These are phyloP conservation scores for Crotalus tigris DNA, from an alignment of 2,113 vertebrate genomes.

Conservation along the genomic window DNA sequence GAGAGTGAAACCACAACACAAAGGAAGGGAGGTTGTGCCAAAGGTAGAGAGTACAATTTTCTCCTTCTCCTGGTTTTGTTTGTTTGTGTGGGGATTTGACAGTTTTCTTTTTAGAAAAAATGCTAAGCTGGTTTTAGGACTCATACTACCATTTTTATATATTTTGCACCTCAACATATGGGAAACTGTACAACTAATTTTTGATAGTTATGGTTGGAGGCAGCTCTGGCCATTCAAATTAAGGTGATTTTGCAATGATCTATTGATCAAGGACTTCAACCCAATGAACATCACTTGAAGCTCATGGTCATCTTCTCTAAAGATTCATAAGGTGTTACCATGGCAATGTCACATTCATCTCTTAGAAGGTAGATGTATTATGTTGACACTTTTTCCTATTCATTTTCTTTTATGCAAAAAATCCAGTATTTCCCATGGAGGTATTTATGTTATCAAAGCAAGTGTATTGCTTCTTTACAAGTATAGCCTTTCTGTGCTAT, in stretches of 20 bases:
- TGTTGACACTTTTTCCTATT: background rate
- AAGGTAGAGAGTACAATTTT: too few species aligned
- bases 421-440: background rate
- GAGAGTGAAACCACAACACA: too few species aligned
- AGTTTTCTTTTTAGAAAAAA: background rate
- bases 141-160: too few species aligned
- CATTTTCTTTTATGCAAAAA: background rate
- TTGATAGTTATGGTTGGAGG: too few species aligned
- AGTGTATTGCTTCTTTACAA: background rate
- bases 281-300: background rate
- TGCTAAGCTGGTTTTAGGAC: too few species aligned
- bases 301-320: background rate
- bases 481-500: background rate
- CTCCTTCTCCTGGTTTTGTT: background rate
- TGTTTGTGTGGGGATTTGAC: background rate
- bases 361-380: background rate
- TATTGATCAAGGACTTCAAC: background rate
- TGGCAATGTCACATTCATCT: constrained; percentile 21
- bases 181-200: too few species aligned
- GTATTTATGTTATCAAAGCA: background rate
- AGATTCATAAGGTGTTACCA: background rate
- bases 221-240: too few species aligned
- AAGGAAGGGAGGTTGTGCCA: too few species aligned
- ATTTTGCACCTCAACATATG: too few species aligned
- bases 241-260: background rate